phyloP scores from a whole-genome alignment of 2,888 invertebrate genomes.

The Rhamnusium bicolor region DNA sequence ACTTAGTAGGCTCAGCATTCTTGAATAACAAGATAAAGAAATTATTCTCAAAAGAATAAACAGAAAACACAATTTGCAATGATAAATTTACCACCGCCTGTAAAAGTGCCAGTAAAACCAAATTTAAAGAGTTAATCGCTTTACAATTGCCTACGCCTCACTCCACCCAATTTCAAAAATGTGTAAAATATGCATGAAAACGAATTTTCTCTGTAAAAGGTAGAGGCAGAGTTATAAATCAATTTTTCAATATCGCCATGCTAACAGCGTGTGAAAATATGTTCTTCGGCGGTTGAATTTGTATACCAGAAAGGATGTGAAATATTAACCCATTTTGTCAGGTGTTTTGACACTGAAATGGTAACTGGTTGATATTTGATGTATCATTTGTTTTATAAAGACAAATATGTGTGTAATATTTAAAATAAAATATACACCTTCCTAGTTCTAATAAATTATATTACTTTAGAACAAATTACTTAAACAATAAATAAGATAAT shows the following conservation, averaged over 20 bases:
- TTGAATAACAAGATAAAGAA: neutral
- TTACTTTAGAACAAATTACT: too few relatives aligned
- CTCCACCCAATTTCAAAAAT: constrained; percentile 50
- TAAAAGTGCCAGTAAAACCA: constrained; percentile 19
- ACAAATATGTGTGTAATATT: neutral
- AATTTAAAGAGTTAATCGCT: constrained; percentile 44
- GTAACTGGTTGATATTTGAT: constrained; percentile 1
- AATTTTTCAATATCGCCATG: constrained; percentile 57
- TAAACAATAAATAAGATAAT: too few relatives aligned
- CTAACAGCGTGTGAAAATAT: constrained; percentile 59
- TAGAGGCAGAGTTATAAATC: constrained; percentile 54
- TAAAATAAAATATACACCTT: too few relatives aligned
- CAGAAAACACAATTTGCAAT: constrained; percentile 1
- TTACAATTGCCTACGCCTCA: constrained; percentile 41
- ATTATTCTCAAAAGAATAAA: constrained; percentile 5
- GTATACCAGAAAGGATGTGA: constrained; percentile 17
- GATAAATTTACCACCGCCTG: constrained; percentile 28
- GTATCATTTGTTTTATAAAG: neutral
- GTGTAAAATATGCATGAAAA: constrained; percentile 62
- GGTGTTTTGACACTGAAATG: neutral
- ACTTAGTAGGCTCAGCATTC: neutral
- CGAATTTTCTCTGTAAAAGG: constrained; percentile 56
- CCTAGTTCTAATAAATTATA: too few relatives aligned
- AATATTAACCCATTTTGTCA: constrained; percentile 30
- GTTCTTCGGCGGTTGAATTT: constrained; percentile 45